These are phyloP conservation scores for Turritopsis rubra DNA, from an alignment of 30 jellyfish, hydroid and myxozoan genomes.

Conservation along the genomic window DNA sequence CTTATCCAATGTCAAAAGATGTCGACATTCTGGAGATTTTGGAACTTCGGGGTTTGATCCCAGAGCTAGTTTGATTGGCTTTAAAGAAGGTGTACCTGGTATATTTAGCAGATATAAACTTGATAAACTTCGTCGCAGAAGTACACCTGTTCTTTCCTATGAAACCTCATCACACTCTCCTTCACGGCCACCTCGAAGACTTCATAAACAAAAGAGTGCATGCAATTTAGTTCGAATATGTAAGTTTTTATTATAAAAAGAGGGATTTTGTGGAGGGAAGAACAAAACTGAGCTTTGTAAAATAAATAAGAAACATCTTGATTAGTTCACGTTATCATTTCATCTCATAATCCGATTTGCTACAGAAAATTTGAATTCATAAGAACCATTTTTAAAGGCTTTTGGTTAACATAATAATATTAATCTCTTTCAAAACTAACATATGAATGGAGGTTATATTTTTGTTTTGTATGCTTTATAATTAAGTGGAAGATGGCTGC, in stretches of 20 bases:
- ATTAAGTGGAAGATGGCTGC: neutral
- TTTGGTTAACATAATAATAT: neutral
- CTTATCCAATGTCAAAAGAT: neutral
- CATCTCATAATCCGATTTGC: neutral
- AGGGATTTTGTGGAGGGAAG: neutral
- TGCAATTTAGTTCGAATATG: slow-evolving; percentile 6
- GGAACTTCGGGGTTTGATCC: neutral
- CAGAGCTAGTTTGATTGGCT: slow-evolving; percentile 76
- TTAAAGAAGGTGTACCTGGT: slow-evolving; percentile 94
- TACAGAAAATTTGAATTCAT: neutral
- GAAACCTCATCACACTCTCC: neutral
- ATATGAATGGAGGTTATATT: neutral
- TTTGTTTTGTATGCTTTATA: neutral
- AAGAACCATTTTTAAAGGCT: neutral
- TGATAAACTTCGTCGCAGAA: slow-evolving; percentile 16
- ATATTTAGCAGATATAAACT: slow-evolving; percentile 64
- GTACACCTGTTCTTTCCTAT: slow-evolving; percentile 11
- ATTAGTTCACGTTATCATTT: no score
- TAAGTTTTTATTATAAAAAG: neutral
- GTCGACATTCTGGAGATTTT: slow-evolving; percentile 1
- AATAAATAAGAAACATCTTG: neutral
- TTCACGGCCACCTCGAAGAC: slow-evolving; percentile 17
- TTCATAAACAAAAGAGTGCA: neutral
- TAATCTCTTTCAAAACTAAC: neutral
- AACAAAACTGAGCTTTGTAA: neutral